These are phyloP conservation scores for Ochlodes sylvanus DNA, from an alignment of 2,888 invertebrate genomes.

Conservation along the genomic window DNA sequence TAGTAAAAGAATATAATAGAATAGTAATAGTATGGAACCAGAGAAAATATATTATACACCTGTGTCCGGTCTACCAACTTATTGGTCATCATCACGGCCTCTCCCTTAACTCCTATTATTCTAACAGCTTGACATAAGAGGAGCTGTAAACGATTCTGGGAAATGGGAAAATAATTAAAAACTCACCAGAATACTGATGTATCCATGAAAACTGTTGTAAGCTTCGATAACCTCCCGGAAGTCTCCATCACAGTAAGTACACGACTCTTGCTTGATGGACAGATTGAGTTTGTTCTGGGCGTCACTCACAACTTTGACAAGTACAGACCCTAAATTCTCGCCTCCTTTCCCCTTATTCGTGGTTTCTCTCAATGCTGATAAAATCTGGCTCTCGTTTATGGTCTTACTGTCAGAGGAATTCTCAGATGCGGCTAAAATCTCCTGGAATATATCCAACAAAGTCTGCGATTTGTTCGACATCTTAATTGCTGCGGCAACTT, in stretches of 20 bases:
- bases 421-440: slow-evolving; percentile 75
- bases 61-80: too few relatives aligned
- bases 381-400: slow-evolving; percentile 72
- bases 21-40: too few relatives aligned
- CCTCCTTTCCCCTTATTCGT: slow-evolving; percentile 56
- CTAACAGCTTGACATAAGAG: too few relatives aligned
- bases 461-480: slow-evolving; percentile 76
- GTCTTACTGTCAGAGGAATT: slow-evolving; percentile 62
- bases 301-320: slow-evolving; percentile 71
- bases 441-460: slow-evolving; percentile 75
- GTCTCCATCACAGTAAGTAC: slow-evolving; percentile 86
- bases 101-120: too few relatives aligned
- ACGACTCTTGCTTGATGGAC: slow-evolving; percentile 62
- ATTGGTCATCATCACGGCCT: too few relatives aligned
- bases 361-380: slow-evolving; percentile 68
- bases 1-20: too few relatives aligned
- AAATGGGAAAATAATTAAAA: not conserved
- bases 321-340: slow-evolving; percentile 64
- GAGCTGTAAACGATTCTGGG: too few relatives aligned
- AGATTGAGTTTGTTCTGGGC: slow-evolving; percentile 66
- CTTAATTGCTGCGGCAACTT: slow-evolving; percentile 25
- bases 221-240: slow-evolving; percentile 85
- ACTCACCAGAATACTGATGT: slow-evolving; percentile 91
- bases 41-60: too few relatives aligned
- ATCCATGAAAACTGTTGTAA: slow-evolving; percentile 92